Conservation (phyloP, 2,113 vertebrate species). For the Oxyruncus cristatus region DNA sequence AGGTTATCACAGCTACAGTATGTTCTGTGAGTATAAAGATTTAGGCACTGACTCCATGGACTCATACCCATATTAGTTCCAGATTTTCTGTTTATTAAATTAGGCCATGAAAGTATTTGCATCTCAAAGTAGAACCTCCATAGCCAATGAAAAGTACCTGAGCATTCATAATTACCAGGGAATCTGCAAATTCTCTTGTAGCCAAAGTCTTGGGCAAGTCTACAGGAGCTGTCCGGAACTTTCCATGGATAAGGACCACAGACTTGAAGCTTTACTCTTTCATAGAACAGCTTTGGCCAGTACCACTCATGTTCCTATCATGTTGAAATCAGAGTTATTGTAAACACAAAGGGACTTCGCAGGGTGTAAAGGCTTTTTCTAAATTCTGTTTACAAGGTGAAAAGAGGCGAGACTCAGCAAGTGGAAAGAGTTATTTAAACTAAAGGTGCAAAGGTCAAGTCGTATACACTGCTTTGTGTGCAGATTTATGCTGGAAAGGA, state of each 20-base stretch:
- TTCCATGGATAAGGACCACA: rapidly evolving
- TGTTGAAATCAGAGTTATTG: background rate
- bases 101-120: background rate
- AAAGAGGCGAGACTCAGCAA: background rate
- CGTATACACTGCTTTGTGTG: background rate
- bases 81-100: background rate
- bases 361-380: background rate
- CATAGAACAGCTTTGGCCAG: background rate
- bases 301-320: background rate
- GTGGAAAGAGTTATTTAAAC: background rate
- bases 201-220: background rate
- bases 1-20: background rate
- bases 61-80: background rate
- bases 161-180: background rate
- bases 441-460: background rate
- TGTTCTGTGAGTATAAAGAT: background rate
- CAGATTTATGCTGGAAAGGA: background rate
- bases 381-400: background rate
- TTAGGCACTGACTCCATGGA: background rate
- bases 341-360: background rate
- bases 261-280: background rate
- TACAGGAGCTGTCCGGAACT: background rate
- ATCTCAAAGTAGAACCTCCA: background rate
- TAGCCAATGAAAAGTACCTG: background rate
- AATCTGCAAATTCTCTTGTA: background rate